Base-by-base conservation (phyloP, 2,888 invertebrate species). In the Drosophila subquinaria region DNA sequence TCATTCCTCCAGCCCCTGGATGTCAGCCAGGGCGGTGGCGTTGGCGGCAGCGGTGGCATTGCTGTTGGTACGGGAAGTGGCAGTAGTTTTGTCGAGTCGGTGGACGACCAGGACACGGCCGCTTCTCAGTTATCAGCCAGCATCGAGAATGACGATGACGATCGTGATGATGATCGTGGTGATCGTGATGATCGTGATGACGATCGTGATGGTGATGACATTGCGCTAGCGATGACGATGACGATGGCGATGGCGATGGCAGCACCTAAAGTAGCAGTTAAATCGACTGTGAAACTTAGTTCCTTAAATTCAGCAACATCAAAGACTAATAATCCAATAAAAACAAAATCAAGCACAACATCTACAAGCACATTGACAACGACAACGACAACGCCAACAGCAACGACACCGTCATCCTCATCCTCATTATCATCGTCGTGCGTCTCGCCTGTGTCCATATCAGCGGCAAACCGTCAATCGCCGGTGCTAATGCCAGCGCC, bases 1-100 rank as follows among this genome's bases (percentile, higher is more conserved):
- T 98, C 98, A 90, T 97, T 99, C 93, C 95, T 99, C 90, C 98
- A 98, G 94, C 98, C 98, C 33, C 95, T 97, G 76, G 95, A 96
- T 86, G 84, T 85, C 47, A 89, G 79, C 40, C 60, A 72, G 38
- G 38, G 33, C 8, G 27, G 11, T n/a, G 30, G 17, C 5, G 13
- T 6, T 8, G 11, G 15, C 1, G 17, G 11, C 8, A 30, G 15
- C 11, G 30, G 6, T 15, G 35, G 17, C 6, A 20, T 20, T 2
- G 11, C 4, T 8, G n/a, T 11, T 11, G 45, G 36, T 43, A 2
- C 27, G 3, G 27, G 5, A 48, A 48, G 38, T 27, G 38, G 15
- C 43, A 35, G 35, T 13, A 27, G 20, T 36, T 35, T 35, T 23
- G 4, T 30, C 4, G 43, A 62, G 8, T 23, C 55, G 5, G 11